phyloP scores from a whole-genome alignment of 2,113 vertebrate genomes.

The Oryzias melastigma region DNA sequence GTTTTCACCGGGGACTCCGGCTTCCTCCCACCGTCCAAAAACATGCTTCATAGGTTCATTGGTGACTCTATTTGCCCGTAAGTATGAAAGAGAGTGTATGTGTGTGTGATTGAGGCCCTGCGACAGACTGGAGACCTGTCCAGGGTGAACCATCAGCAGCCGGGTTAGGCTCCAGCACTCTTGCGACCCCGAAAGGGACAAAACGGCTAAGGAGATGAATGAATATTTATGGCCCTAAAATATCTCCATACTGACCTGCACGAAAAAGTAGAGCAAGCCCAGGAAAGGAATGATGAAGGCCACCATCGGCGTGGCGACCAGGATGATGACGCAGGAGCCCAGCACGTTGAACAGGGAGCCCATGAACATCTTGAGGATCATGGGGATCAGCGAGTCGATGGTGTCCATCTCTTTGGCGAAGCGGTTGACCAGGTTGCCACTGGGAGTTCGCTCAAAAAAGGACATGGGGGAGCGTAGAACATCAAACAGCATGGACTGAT shows the following conservation, averaged over 20 bases:
- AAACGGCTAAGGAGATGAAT: no score
- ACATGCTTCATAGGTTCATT: no score
- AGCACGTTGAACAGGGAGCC: slow-evolving; percentile 89
- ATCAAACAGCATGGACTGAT: slow-evolving; percentile 84
- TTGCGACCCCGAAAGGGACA: no score
- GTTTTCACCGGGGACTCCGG: no score
- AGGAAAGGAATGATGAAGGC: slow-evolving; percentile 86
- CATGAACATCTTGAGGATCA: slow-evolving; percentile 96
- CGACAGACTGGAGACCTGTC: no score
- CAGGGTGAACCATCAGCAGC: no score
- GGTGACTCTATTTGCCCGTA: no score
- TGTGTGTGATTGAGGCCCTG: neutral
- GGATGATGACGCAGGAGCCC: slow-evolving; percentile 85
- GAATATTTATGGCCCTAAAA: no score
- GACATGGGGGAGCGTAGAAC: slow-evolving; percentile 91
- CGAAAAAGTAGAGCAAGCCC: slow-evolving; percentile 89
- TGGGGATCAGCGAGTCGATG: slow-evolving; percentile 90
- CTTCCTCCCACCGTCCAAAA: no score
- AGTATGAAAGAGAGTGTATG: no score
- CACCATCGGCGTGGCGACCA: slow-evolving; percentile 87
- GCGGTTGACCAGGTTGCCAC: slow-evolving; percentile 94
- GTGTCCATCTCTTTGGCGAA: slow-evolving; percentile 96
- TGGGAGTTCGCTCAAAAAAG: slow-evolving; percentile 95
- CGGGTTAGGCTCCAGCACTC: no score
- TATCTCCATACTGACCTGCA: slow-evolving; percentile 81